Conservation (phyloP, 2,113 vertebrate species). For the Poicephalus gulielmi region DNA sequence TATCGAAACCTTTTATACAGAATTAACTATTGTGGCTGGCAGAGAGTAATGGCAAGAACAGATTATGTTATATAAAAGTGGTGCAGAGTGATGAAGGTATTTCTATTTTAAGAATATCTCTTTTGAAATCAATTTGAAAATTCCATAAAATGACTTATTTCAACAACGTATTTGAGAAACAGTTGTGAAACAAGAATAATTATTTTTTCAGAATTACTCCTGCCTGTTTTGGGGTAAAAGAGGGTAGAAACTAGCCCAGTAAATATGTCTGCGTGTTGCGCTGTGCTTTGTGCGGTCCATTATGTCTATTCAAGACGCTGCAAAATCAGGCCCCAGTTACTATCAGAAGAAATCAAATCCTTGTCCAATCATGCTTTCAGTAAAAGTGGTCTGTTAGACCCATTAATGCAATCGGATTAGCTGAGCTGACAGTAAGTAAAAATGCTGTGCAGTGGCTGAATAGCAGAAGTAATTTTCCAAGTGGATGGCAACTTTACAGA, state of each 20-base stretch:
- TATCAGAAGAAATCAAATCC: constrained; percentile 34
- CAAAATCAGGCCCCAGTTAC: background rate
- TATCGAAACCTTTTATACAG: background rate
- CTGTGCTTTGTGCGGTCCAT: background rate
- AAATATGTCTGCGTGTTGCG: background rate
- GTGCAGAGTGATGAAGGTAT: background rate
- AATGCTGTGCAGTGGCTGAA: background rate
- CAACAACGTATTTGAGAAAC: background rate
- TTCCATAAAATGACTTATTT: background rate
- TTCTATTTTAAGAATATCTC: background rate
- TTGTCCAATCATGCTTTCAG: background rate
- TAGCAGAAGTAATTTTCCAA: constrained; percentile 27
- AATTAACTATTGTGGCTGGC: background rate
- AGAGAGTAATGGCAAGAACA: background rate
- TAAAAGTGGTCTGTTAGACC: background rate
- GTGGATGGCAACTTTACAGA: background rate
- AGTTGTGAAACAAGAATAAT: background rate
- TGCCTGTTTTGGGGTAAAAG: background rate
- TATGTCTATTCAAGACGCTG: background rate
- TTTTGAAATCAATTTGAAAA: background rate
- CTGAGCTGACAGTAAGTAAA: background rate
- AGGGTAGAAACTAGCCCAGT: background rate
- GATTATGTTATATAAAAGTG: background rate
- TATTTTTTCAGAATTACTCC: background rate
- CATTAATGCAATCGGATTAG: constrained; percentile 27